A percentile compares a stretch with the other conserved stretches of the same genome.
Evolutionary conservation across 2,888 invertebrate species (phyloP).

Genomic region (Brachynemurus nebulosus): DNA sequence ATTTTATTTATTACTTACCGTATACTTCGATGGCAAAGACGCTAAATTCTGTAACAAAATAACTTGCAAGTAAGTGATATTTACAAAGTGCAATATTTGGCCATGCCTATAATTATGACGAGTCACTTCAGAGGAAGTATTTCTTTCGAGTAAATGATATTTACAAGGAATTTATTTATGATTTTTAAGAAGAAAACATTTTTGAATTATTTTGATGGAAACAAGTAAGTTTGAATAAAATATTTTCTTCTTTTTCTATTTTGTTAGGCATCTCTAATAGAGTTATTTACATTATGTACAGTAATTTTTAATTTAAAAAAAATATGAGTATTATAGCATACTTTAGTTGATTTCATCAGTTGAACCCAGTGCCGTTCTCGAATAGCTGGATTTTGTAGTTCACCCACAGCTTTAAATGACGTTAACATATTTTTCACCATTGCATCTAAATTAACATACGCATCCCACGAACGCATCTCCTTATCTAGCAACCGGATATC

Average conservation of each 20-base stretch:
- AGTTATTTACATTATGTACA: too few relatives aligned
- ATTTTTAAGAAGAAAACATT: too few relatives aligned
- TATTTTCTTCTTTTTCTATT: too few relatives aligned
- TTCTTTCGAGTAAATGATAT: too few relatives aligned
- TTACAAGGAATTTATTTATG: too few relatives aligned
- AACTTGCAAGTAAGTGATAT: conserved; percentile 4
- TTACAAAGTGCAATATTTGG: too few relatives aligned
- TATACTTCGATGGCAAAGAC: conserved; percentile 63
- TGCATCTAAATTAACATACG: conserved; percentile 74
- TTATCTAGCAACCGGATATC: conserved; percentile 85
- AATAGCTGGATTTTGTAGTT: conserved; percentile 91
- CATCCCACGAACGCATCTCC: conserved; percentile 92
- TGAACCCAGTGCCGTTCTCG: conserved; percentile 95
- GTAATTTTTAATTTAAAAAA: too few relatives aligned
- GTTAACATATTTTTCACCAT: conserved; percentile 94
- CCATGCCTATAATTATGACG: neutral
- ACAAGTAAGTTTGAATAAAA: too few relatives aligned
- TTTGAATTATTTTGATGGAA: too few relatives aligned
- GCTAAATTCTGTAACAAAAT: conserved; percentile 60
- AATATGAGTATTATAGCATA: too few relatives aligned
- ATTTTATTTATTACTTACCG: conserved; percentile 55
- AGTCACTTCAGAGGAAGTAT: too few relatives aligned
- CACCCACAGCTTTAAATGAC: conserved; percentile 85
- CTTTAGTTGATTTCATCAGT: conserved; percentile 91
- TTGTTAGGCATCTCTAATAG: too few relatives aligned